phyloP scores from a whole-genome alignment of 2,113 vertebrate species.

The Orientallactaga bullata region DNA sequence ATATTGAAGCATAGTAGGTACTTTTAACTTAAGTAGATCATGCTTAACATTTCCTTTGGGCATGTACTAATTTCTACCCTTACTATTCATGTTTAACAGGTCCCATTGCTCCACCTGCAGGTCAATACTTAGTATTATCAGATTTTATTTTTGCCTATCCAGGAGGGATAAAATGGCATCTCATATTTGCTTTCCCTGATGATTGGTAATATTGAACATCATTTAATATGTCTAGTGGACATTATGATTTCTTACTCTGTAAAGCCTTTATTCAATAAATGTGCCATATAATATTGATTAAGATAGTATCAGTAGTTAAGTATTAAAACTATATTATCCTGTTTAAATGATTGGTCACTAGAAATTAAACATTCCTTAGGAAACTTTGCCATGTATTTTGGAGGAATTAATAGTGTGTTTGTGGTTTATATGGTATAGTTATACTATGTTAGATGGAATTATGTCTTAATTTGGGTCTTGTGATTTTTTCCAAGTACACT shows the following conservation, averaged over 20 bases:
- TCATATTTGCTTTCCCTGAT: slow-evolving; percentile 45
- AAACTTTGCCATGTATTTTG: no score
- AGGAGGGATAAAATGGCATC: slow-evolving; percentile 1
- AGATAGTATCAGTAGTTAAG: no score
- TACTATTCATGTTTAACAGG: background rate
- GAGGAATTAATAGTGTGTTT: no score
- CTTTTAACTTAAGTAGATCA: background rate
- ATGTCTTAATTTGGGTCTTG: background rate
- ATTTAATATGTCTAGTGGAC: slow-evolving; percentile 7
- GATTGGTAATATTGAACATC: slow-evolving; percentile 7
- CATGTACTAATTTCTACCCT: background rate
- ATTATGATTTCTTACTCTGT: slow-evolving; percentile 1
- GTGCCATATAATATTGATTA: background rate
- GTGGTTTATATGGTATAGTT: no score
- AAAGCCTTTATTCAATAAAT: background rate
- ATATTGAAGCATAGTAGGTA: background rate
- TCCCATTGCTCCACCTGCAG: slow-evolving; percentile 55
- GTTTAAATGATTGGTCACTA: no score
- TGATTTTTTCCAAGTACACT: slow-evolving; percentile 51
- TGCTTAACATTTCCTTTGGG: background rate
- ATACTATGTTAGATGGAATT: no score
- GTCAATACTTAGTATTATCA: background rate
- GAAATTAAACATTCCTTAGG: no score
- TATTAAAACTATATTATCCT: no score
- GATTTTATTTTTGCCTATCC: slow-evolving; percentile 22